These are phyloP conservation scores for Hippocampus kuda DNA, from an alignment of 2,797 vertebrate genomes.

Conservation along the genomic window DNA sequence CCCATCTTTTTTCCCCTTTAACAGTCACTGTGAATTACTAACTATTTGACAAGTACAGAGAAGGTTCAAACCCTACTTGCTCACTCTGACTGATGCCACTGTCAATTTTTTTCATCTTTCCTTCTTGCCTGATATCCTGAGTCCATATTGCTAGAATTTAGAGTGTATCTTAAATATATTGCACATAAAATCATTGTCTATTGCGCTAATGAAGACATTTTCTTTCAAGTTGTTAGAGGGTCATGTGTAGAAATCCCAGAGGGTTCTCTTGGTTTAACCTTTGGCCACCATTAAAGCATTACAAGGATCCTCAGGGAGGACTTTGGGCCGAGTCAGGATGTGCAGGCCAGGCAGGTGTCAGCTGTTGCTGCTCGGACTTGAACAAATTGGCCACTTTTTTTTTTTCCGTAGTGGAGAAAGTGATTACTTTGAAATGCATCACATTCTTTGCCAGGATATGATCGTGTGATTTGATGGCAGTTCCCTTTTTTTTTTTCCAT, in stretches of 20 bases:
- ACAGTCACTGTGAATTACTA: too few relatives aligned
- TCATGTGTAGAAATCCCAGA: conserved; percentile 20
- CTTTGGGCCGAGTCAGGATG: conserved; percentile 37
- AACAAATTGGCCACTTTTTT: background rate
- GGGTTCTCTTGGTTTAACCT: conserved; percentile 38
- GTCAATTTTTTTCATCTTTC: too few relatives aligned
- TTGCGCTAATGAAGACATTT: conserved; percentile 29
- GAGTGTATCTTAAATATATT: background rate
- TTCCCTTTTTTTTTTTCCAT: conserved; percentile 32
- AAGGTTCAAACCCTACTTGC: too few relatives aligned
- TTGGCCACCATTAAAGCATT: conserved; percentile 37
- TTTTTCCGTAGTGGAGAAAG: background rate
- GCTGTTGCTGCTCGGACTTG: conserved; percentile 33
- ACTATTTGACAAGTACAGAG: too few relatives aligned
- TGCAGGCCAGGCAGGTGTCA: conserved; percentile 47
- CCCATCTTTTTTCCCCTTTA: too few relatives aligned
- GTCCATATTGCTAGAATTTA: background rate
- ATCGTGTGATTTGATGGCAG: conserved; percentile 19
- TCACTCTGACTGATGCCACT: too few relatives aligned
- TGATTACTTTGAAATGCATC: background rate
- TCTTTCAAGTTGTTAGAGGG: conserved; percentile 17
- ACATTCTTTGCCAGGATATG: conserved; percentile 5
- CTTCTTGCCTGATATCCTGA: too few relatives aligned
- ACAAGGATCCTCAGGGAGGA: conserved; percentile 31
- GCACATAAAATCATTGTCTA: background rate